A percentile compares a stretch with the other conserved stretches of the same genome.
These are phyloP conservation scores for Leptinotarsa tumamoca DNA, from an alignment of 2,888 invertebrate species.

Conservation along the genomic window DNA sequence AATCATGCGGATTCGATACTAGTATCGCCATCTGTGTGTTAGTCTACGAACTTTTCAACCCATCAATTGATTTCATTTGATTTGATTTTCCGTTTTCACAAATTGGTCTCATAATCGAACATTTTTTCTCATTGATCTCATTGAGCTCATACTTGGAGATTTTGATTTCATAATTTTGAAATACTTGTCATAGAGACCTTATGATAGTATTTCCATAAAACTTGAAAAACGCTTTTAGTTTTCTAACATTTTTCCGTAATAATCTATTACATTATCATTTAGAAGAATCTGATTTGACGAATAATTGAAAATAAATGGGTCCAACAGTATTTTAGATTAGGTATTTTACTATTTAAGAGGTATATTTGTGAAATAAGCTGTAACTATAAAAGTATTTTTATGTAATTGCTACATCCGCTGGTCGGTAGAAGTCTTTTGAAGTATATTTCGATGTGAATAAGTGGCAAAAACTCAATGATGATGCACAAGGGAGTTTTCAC, in stretches of 20 bases:
- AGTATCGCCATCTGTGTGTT: too few species aligned
- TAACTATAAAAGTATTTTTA: not conserved
- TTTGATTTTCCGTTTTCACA: too few species aligned
- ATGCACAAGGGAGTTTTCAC: conserved; percentile 24
- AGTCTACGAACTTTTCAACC: too few species aligned
- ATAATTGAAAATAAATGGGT: conserved; percentile 42
- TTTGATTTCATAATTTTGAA: too few species aligned
- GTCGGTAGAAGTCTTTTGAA: conserved; percentile 25
- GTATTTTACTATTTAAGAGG: conserved; percentile 13
- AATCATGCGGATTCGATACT: too few species aligned
- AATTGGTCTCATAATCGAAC: too few species aligned
- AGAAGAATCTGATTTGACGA: conserved; percentile 5
- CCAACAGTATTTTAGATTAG: conserved; percentile 54
- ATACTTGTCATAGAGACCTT: too few species aligned
- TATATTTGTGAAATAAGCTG: not conserved
- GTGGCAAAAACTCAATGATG: conserved; percentile 40
- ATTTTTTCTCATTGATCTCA: too few species aligned
- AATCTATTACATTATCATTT: not conserved
- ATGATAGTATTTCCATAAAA: too few species aligned
- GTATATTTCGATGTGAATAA: conserved; percentile 39
- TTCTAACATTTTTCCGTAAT: not conserved
- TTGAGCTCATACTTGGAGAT: too few species aligned
- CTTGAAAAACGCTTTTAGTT: not conserved
- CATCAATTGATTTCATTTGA: too few species aligned
- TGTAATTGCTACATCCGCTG: conserved; percentile 32